phyloP scores from a whole-genome alignment of 2,797 vertebrate genomes.

The Odontamblyopus rebecca region DNA sequence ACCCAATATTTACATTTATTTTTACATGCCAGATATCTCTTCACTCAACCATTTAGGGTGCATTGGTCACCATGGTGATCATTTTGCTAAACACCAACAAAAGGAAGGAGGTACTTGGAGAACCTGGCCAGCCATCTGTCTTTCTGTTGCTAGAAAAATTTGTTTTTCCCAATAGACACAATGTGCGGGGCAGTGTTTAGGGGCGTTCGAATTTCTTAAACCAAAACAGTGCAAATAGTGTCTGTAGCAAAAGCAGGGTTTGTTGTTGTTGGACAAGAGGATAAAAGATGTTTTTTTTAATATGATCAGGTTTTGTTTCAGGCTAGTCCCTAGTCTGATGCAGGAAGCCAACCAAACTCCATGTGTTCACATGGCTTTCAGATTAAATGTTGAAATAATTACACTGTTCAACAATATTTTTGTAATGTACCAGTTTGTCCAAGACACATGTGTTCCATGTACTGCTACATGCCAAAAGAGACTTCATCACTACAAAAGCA shows the following conservation, averaged over 20 bases:
- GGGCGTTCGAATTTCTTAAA: neutral
- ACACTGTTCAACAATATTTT: neutral
- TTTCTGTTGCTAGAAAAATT: too few species aligned
- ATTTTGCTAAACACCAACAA: too few species aligned
- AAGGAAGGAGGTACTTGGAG: too few species aligned
- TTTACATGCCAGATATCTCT: neutral
- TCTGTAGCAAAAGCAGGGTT: neutral
- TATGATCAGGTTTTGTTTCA: neutral
- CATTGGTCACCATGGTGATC: too few species aligned
- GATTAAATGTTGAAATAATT: neutral
- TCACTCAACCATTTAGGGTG: too few species aligned
- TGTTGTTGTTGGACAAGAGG: neutral
- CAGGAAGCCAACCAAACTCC: neutral
- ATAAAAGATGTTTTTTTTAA: neutral
- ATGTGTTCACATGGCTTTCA: neutral
- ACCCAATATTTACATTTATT: neutral
- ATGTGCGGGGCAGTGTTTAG: too few species aligned
- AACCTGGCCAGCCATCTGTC: too few species aligned
- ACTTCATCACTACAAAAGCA: neutral
- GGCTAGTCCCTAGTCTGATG: neutral
- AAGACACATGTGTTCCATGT: neutral
- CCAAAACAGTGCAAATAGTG: too few species aligned
- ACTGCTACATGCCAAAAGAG: constrained; percentile 19
- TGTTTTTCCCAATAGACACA: too few species aligned
- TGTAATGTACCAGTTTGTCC: neutral